Evolutionary conservation across 2,797 vertebrate species (phyloP).

Genomic region (Sardinella longiceps): DNA sequence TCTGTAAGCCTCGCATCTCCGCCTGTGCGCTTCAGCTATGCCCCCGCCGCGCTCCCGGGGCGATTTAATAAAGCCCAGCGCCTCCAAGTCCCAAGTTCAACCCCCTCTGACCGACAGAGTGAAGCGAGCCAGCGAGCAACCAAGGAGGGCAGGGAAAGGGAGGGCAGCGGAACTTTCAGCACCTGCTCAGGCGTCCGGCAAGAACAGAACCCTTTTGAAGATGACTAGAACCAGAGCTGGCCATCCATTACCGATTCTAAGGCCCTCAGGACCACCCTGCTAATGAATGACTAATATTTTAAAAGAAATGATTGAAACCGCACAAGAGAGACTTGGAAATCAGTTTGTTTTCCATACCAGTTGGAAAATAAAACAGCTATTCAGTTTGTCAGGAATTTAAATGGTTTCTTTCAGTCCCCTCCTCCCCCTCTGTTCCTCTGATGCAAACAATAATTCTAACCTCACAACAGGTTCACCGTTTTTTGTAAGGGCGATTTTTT

Average conservation of each 20-base stretch:
- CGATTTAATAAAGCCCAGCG: slow-evolving; percentile 40
- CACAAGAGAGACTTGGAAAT: neutral
- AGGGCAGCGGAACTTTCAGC: neutral
- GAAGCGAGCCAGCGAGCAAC: neutral
- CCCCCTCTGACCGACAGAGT: neutral
- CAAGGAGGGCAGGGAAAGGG: neutral
- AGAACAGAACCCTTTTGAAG: neutral
- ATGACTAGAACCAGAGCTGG: neutral
- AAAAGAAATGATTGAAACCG: neutral
- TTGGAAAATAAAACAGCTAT: neutral
- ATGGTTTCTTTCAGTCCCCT: too few relatives aligned
- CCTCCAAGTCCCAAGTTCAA: slow-evolving; percentile 16
- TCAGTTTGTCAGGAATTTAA: too few relatives aligned
- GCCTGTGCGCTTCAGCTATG: neutral
- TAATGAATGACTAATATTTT: neutral
- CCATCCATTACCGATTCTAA: neutral
- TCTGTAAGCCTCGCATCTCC: slow-evolving; percentile 44
- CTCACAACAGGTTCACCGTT: neutral
- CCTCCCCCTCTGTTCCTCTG: too few relatives aligned
- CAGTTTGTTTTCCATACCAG: too few relatives aligned
- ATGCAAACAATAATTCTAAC: neutral
- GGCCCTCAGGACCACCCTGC: neutral
- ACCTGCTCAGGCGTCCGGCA: neutral
- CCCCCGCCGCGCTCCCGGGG: neutral
- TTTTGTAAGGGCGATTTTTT: too few relatives aligned